These are phyloP conservation scores for Prinia subflava DNA, from an alignment of 2,113 vertebrate genomes.

Conservation along the genomic window DNA sequence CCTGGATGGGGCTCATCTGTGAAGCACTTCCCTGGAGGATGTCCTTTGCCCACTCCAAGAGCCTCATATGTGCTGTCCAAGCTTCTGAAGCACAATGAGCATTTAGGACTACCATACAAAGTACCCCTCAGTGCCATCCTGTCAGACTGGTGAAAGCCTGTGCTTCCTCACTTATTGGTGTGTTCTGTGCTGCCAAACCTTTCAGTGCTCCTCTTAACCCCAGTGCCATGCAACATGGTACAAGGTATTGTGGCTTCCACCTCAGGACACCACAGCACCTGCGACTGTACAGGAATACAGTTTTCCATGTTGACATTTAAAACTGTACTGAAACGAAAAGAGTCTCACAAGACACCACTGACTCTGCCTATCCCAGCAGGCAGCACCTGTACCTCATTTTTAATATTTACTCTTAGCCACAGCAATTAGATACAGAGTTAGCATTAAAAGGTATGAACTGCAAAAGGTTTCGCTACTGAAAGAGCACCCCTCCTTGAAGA, in stretches of 20 bases:
- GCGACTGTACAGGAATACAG: neutral
- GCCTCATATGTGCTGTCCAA: neutral
- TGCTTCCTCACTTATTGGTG: rapidly evolving
- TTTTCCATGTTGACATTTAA: neutral
- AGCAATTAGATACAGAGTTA: neutral
- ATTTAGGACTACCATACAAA: neutral
- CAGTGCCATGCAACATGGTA: rapidly evolving
- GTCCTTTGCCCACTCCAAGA: neutral
- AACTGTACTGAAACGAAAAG: neutral
- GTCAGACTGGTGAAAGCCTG: neutral
- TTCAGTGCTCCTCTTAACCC: neutral
- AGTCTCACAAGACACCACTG: neutral
- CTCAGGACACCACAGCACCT: neutral
- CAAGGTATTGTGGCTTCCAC: neutral
- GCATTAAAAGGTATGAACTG: neutral
- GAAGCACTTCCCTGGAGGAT: neutral
- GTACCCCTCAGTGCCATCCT: neutral
- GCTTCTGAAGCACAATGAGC: neutral
- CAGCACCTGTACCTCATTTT: neutral
- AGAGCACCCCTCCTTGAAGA: neutral
- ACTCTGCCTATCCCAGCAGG: neutral
- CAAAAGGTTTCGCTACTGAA: neutral
- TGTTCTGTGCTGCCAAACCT: neutral
- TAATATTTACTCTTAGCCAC: neutral
- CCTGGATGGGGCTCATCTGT: rapidly evolving